phyloP scores from a whole-genome alignment of 2,888 invertebrate genomes.

The Rhopalosiphum nymphaeae region DNA sequence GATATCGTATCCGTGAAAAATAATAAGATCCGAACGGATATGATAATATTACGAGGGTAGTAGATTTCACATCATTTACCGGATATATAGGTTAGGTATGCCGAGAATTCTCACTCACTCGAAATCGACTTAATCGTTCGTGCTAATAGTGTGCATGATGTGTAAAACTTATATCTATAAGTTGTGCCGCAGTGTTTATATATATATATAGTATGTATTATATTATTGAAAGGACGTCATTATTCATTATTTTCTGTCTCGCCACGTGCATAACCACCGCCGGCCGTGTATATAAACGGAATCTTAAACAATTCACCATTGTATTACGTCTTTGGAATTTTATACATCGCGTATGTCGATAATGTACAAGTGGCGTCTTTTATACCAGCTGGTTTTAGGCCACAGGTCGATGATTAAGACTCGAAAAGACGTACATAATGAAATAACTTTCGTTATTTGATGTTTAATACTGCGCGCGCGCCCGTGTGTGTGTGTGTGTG shows the following conservation, averaged over 20 bases:
- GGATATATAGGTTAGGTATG: background rate
- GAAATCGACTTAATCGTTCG: background rate
- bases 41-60: background rate
- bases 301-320: background rate
- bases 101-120: background rate
- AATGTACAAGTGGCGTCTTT: background rate
- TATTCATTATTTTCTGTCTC: background rate
- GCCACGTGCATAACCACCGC: background rate
- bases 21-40: background rate
- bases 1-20: background rate
- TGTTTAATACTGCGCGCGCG: no score
- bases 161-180: background rate
- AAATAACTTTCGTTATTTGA: no score
- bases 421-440: no score
- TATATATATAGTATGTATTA: background rate
- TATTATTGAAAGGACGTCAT: background rate
- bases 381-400: background rate
- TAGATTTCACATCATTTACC: background rate
- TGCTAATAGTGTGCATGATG: background rate
- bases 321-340: background rate
- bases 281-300: background rate
- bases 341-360: background rate
- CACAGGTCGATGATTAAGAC: background rate
- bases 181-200: background rate
- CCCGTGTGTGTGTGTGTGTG: background rate